Conservation (phyloP, 2,113 vertebrate species). For the Gobio gobio region DNA sequence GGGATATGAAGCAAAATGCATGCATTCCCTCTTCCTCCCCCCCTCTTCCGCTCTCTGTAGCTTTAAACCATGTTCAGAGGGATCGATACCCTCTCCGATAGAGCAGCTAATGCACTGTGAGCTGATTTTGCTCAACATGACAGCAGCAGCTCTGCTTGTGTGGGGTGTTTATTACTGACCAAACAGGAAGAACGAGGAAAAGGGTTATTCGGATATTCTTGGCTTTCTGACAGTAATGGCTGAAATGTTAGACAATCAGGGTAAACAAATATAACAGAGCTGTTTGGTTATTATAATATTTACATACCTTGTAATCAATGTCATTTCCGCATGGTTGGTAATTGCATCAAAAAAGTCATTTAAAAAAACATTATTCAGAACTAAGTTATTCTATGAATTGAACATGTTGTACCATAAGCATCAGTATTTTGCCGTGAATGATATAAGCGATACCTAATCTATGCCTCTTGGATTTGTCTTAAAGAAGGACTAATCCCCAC, state of each 20-base stretch:
- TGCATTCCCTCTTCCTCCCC: conserved; percentile 19
- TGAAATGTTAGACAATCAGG: conserved; percentile 56
- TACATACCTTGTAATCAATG: conserved; percentile 10
- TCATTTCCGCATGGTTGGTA: background rate
- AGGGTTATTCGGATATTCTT: conserved; percentile 44
- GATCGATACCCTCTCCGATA: conserved; percentile 63
- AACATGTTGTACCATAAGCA: background rate
- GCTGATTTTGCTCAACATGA: conserved; percentile 58
- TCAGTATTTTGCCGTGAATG: background rate
- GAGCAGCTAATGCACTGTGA: conserved; percentile 60
- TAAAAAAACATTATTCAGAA: conserved; percentile 5
- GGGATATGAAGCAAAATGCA: conserved; percentile 48
- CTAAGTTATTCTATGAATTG: background rate
- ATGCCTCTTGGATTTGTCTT: conserved; percentile 14
- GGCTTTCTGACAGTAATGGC: conserved; percentile 32
- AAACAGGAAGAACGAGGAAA: conserved; percentile 23
- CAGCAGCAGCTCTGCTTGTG: conserved; percentile 42
- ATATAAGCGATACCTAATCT: conserved; percentile 7
- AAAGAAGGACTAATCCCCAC: conserved; percentile 44
- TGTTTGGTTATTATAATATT: conserved; percentile 29
- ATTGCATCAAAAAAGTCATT: background rate
- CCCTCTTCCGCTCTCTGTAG: conserved; percentile 49
- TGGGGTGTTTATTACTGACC: conserved; percentile 52
- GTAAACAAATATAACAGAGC: conserved; percentile 29
- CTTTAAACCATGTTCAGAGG: conserved; percentile 58